Conservation (phyloP, 2,797 vertebrate species). For the Pyrocephalus nanus region DNA sequence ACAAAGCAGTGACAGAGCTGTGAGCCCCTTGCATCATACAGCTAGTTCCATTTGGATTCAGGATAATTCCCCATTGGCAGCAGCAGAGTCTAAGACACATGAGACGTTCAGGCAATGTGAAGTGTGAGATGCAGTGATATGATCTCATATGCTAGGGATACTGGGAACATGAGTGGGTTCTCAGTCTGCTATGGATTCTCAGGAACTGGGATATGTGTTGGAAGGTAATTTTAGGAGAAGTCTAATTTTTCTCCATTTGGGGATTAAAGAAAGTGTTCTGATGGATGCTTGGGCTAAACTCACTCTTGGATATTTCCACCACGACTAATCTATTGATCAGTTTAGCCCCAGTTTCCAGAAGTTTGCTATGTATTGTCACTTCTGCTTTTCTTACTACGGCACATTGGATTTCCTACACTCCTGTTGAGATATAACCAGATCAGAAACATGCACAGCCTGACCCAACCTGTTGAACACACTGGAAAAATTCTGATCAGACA, state of each 20-base stretch:
- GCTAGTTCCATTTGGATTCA: background rate
- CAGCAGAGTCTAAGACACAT: background rate
- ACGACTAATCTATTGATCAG: background rate
- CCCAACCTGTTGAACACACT: background rate
- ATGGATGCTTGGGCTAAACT: background rate
- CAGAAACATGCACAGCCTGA: background rate
- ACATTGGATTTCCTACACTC: background rate
- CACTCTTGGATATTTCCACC: background rate
- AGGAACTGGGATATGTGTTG: background rate
- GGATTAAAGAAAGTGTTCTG: background rate
- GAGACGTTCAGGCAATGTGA: background rate
- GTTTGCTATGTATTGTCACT: background rate
- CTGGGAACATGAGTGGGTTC: fast-evolving
- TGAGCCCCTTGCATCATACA: background rate
- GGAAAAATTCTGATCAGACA: background rate
- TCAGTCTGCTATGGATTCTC: background rate
- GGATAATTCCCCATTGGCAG: background rate
- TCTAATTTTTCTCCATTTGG: background rate
- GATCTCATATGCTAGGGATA: background rate
- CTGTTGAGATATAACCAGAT: background rate
- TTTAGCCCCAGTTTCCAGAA: background rate
- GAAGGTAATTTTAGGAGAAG: background rate
- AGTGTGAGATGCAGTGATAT: background rate
- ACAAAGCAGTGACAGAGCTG: background rate
- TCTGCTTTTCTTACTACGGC: background rate